Evolutionary conservation across 2,797 vertebrate genomes (phyloP), one percentile per base, ranked within the genome.

Genomic region (Ctenosaura bakeri): DNA sequence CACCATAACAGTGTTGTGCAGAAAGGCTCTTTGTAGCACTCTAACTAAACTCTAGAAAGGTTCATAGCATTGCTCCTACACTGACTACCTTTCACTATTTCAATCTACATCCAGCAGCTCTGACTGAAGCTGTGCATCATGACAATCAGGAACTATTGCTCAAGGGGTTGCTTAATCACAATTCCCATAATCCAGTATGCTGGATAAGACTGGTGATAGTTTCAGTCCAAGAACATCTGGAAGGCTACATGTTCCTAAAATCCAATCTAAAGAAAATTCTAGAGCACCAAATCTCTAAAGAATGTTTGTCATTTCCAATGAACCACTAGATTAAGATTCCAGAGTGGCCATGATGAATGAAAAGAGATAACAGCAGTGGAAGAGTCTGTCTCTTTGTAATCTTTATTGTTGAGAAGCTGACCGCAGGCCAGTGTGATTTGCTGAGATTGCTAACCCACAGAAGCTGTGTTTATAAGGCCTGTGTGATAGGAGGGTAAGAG

Each of bases 241-340:
- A 54, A 54, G 79, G 14, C 18, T 32, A 8, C 18, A 81, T 4
- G 1, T 56, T 81, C 32, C 18, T 62, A 83, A 64, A 42, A 29
- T 14, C 24, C 10, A 74, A 82, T 87, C 83, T 69, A 26, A 46
- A 92, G 8, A 87, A 92, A 90, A 56, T 59, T 52, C 86, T 87
- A 85, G 81, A 78, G 18, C 29, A 82, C 32, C 0, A 0, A 81
- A 4, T 32, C 16, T 54, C 88, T 90, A 69, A 12, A 62, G 59
- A 69, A 32, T 69, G 42, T 42, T 83, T 89, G 91, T 92, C 66
- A 69, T 32, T 29, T 69, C 66, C 35, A 59, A 76, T 24, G 35
- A 42, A 86, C n/a, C 6, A 16, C 38, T 29, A n/a, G 14, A 20
- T 86, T 54, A 86, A 76, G 16, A 32, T 18, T 38, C 56, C 35